These are phyloP conservation scores for Andrena trimmerana DNA, from an alignment of 2,888 invertebrate genomes.

Conservation along the genomic window DNA sequence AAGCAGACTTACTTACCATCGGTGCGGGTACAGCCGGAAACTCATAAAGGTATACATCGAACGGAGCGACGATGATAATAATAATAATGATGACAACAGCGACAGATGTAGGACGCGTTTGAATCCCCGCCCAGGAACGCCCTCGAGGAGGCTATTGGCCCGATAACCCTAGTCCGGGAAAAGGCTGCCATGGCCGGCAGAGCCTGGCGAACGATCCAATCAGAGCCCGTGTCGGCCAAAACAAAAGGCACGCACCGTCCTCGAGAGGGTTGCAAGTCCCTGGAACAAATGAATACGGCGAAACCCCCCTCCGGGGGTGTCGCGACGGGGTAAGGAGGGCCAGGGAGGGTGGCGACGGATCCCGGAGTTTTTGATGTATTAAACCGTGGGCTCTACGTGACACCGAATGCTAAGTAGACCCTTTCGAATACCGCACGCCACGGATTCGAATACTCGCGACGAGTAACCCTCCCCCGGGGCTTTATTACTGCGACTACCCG, in stretches of 20 bases:
- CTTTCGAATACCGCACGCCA: slow-evolving; percentile 78
- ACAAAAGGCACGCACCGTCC: slow-evolving; percentile 78
- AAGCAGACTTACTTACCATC: slow-evolving; percentile 65
- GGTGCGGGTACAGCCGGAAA: slow-evolving; percentile 68
- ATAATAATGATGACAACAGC: slow-evolving; percentile 75
- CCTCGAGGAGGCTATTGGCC: slow-evolving; percentile 84
- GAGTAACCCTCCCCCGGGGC: slow-evolving; percentile 50
- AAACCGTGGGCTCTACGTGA: slow-evolving; percentile 84
- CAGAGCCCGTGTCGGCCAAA: slow-evolving; percentile 76
- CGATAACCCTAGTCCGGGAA: slow-evolving; percentile 80
- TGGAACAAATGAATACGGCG: slow-evolving; percentile 79
- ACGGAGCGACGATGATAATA: slow-evolving; percentile 67
- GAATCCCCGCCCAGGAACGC: slow-evolving; percentile 83
- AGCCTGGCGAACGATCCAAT: slow-evolving; percentile 82
- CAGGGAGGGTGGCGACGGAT: slow-evolving; percentile 65
- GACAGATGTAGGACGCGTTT: slow-evolving; percentile 73
- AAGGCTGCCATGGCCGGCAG: slow-evolving; percentile 83
- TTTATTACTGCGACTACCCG: slow-evolving; percentile 50
- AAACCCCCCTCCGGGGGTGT: slow-evolving; percentile 62
- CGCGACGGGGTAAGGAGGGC: slow-evolving; percentile 58
- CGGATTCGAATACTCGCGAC: slow-evolving; percentile 66
- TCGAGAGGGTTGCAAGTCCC: slow-evolving; percentile 76
- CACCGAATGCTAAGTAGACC: slow-evolving; percentile 84
- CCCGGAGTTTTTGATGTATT: slow-evolving; percentile 84
- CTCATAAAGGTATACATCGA: slow-evolving; percentile 67